These are phyloP conservation scores for Calameuta idolon DNA, from an alignment of 2,888 invertebrate genomes.

Conservation along the genomic window DNA sequence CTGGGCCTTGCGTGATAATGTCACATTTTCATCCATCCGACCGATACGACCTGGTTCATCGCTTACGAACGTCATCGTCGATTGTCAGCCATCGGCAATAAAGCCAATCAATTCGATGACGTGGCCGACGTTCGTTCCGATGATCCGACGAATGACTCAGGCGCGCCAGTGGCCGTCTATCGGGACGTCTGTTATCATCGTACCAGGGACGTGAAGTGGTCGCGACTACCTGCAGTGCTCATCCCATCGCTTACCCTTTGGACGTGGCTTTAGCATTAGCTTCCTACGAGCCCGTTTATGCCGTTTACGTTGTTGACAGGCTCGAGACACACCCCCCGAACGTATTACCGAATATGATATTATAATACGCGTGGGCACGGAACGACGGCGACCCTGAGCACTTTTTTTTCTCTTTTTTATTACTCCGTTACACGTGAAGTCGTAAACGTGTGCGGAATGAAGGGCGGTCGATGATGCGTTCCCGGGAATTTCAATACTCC, in stretches of 20 bases:
- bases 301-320: constrained; percentile 3
- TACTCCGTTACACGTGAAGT: no score
- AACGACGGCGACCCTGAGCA: neutral
- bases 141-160: neutral
- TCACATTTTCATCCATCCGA: neutral
- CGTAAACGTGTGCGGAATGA: no score
- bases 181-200: neutral
- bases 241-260: neutral
- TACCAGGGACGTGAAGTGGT: neutral
- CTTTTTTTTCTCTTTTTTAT: neutral
- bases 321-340: neutral
- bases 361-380: constrained; percentile 3
- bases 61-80: neutral
- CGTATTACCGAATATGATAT: constrained; percentile 4
- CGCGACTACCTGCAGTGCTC: no score
- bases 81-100: neutral
- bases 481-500: no score
- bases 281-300: neutral
- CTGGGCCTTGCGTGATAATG: neutral
- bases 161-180: neutral
- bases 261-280: neutral
- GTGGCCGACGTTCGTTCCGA: neutral
- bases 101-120: neutral
- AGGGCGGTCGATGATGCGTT: no score
- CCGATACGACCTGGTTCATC: neutral